Conservation (phyloP, 2,113 vertebrate species). For the Chaetodon auriga region DNA sequence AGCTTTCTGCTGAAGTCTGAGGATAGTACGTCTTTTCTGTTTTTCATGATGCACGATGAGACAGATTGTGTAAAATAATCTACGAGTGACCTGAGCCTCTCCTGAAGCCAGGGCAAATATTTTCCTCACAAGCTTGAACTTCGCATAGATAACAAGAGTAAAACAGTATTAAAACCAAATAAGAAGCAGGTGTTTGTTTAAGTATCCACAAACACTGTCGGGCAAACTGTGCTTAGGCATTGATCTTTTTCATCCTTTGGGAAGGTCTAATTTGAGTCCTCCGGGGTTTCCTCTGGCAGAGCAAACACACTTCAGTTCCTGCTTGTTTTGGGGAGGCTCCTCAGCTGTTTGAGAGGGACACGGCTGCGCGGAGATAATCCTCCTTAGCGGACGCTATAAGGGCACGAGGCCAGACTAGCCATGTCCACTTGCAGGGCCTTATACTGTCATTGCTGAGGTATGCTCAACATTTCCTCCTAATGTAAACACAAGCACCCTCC, state of each 20-base stretch:
- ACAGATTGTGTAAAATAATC: background rate
- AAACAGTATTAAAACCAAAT: conserved; percentile 20
- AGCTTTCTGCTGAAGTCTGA: background rate
- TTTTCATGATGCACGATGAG: background rate
- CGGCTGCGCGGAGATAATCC: conserved; percentile 38
- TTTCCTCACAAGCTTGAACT: background rate
- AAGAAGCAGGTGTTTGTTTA: conserved; percentile 5
- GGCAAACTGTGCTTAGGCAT: conserved; percentile 9
- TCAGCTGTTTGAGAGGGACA: conserved; percentile 37
- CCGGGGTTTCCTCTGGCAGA: conserved; percentile 10
- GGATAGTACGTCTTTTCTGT: too few species aligned
- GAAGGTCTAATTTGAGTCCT: conserved; percentile 19
- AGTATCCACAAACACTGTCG: conserved; percentile 21
- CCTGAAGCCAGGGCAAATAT: background rate
- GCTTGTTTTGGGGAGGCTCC: conserved; percentile 16
- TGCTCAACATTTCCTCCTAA: conserved; percentile 79
- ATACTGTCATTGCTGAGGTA: conserved; percentile 71
- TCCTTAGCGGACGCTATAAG: conserved; percentile 20
- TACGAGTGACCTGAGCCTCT: background rate
- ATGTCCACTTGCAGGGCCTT: conserved; percentile 47
- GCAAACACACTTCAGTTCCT: background rate
- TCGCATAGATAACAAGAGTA: background rate
- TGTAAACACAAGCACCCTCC: conserved; percentile 72
- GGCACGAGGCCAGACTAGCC: conserved; percentile 54
- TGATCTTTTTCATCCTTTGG: background rate